A percentile compares a stretch with the other conserved stretches of the same genome.
These are phyloP conservation scores for Mythimna pallens DNA, from an alignment of 2,888 invertebrate genomes.

Conservation along the genomic window DNA sequence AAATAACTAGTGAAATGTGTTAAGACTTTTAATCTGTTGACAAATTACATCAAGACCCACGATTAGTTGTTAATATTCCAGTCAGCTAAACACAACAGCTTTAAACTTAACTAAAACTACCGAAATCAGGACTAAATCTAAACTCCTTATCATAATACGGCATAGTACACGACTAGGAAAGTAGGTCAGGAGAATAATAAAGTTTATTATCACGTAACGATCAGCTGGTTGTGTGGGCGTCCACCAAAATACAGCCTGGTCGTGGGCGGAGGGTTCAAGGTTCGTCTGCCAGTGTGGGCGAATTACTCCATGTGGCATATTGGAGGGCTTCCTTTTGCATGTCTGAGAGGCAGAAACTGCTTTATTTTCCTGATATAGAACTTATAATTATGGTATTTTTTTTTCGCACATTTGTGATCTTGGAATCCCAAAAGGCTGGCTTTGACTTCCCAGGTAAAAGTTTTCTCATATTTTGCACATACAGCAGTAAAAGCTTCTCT, in stretches of 20 bases:
- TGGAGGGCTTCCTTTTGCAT: conserved; percentile 14
- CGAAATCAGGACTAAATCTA: neutral
- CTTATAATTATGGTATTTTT: conserved; percentile 51
- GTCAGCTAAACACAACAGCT: neutral
- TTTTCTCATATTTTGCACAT: conserved; percentile 92
- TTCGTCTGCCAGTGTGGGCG: conserved; percentile 32
- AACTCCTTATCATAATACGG: conserved; percentile 25
- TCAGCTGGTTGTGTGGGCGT: conserved; percentile 68
- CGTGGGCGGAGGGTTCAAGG: conserved; percentile 68
- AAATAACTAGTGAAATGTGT: no score
- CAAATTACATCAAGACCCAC: neutral
- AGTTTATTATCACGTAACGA: conserved; percentile 65
- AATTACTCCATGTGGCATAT: neutral
- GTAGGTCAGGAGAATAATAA: conserved; percentile 65
- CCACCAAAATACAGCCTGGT: conserved; percentile 64
- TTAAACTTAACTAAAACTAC: neutral
- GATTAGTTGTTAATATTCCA: neutral
- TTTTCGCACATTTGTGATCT: conserved; percentile 91
- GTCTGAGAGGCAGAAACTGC: neutral
- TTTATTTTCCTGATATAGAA: neutral
- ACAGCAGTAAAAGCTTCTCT: conserved; percentile 93
- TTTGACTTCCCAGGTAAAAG: conserved; percentile 95
- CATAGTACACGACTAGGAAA: conserved; percentile 42
- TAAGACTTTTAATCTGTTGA: no score
- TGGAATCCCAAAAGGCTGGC: conserved; percentile 93